Conservation (phyloP, 2,888 invertebrate genomes). For the Theodoxus fluviatilis region DNA sequence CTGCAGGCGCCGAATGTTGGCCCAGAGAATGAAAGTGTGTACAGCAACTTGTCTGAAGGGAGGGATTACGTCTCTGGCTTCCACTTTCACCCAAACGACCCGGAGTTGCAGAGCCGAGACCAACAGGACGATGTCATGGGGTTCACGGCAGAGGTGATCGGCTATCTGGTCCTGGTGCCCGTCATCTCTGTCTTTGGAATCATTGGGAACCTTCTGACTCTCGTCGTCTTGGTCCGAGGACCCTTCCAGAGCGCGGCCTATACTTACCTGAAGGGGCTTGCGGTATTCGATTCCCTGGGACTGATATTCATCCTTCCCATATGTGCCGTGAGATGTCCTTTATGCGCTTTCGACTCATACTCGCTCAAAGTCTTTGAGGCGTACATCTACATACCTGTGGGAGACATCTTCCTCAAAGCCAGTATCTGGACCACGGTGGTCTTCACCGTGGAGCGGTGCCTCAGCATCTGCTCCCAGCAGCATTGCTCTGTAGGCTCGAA, state of each 20-base stretch:
- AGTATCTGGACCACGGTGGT: slow-evolving; percentile 30
- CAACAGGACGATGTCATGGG: slow-evolving; percentile 4
- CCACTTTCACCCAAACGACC: too few relatives aligned
- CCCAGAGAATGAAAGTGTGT: too few relatives aligned
- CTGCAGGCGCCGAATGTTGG: too few relatives aligned
- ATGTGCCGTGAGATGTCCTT: slow-evolving; percentile 25
- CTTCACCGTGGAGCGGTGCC: slow-evolving; percentile 29
- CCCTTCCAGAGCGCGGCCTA: slow-evolving; percentile 27
- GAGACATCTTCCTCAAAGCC: slow-evolving; percentile 32
- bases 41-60: too few relatives aligned
- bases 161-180: slow-evolving; percentile 29
- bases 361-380: slow-evolving; percentile 26
- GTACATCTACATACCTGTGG: slow-evolving; percentile 29
- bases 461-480: slow-evolving; percentile 22
- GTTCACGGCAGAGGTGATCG: slow-evolving; percentile 13
- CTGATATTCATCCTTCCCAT: slow-evolving; percentile 31
- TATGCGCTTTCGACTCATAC: slow-evolving; percentile 18
- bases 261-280: slow-evolving; percentile 29
- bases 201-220: slow-evolving; percentile 29
- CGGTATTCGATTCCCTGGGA: slow-evolving; percentile 28
- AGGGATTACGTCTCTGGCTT: too few relatives aligned
- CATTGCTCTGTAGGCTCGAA: not conserved
- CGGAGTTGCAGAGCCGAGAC: too few relatives aligned
- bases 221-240: slow-evolving; percentile 28
- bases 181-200: slow-evolving; percentile 30